Evolutionary conservation across 1,140 invertebrate genomes (phyloP).

Genomic region (Cherax destructor): DNA sequence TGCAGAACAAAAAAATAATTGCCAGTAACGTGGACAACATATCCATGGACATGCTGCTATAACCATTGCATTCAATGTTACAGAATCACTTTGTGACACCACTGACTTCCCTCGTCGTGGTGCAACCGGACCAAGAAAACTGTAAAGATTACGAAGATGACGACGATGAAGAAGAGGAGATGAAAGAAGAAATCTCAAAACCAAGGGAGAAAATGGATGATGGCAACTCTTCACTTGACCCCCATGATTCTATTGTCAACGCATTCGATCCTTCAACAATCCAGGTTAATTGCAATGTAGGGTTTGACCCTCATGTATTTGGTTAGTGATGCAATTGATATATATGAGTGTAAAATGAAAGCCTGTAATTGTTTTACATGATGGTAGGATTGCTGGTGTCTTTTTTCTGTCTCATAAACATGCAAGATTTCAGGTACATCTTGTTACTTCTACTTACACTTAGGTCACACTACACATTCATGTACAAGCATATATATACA

Average conservation of each 20-base stretch:
- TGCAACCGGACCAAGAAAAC: conserved; percentile 69
- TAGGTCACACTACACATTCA: too few species aligned
- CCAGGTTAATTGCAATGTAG: conserved; percentile 7
- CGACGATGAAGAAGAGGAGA: conserved; percentile 14
- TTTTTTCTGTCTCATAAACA: too few species aligned
- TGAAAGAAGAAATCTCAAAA: background rate
- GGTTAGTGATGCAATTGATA: too few species aligned
- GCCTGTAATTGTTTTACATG: too few species aligned
- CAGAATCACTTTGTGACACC: conserved; percentile 72
- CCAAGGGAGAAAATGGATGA: background rate
- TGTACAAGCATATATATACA: too few species aligned
- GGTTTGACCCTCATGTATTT: too few species aligned
- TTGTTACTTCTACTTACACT: too few species aligned
- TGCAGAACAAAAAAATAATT: too few species aligned
- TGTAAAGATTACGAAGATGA: conserved; percentile 69
- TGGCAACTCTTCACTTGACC: background rate
- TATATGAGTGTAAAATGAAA: too few species aligned
- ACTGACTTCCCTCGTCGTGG: conserved; percentile 72
- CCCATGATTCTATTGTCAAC: conserved; percentile 36
- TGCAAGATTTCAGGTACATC: too few species aligned
- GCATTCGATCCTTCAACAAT: conserved; percentile 38
- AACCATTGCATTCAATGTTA: background rate
- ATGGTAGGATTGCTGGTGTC: too few species aligned
- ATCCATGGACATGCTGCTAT: background rate
- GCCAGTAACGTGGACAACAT: too few species aligned